These are phyloP conservation scores for Icerya purchasi DNA, from an alignment of 2,888 invertebrate species.

Conservation along the genomic window DNA sequence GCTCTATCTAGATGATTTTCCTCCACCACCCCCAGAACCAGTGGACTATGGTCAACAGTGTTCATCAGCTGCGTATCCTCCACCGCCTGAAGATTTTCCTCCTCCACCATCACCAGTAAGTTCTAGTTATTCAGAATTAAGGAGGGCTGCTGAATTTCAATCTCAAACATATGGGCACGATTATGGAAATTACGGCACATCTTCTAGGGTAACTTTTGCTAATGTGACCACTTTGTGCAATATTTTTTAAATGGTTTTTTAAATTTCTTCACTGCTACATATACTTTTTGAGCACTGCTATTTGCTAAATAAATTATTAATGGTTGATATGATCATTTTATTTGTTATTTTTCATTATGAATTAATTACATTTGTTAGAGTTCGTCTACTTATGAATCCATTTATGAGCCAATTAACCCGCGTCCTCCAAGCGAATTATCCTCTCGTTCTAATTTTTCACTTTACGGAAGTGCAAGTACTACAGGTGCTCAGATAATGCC, in stretches of 20 bases:
- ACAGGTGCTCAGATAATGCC: constrained; percentile 3
- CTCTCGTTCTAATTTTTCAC: constrained; percentile 39
- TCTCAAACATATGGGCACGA: constrained; percentile 28
- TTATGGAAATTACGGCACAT: constrained; percentile 40
- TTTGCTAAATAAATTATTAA: too few species aligned
- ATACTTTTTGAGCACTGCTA: too few species aligned
- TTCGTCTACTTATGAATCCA: constrained; percentile 59
- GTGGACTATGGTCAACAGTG: constrained; percentile 27
- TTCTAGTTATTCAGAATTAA: constrained; percentile 70
- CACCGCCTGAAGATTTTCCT: constrained; percentile 42
- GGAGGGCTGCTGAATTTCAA: constrained; percentile 48
- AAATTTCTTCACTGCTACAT: too few species aligned
- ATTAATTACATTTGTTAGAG: too few species aligned
- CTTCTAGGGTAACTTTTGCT: constrained; percentile 40
- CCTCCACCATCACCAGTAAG: constrained; percentile 78
- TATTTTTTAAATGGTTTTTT: too few species aligned
- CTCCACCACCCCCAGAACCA: constrained; percentile 36
- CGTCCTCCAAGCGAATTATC: constrained; percentile 48
- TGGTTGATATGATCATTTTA: too few species aligned
- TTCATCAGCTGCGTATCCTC: constrained; percentile 23
- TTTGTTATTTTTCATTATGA: too few species aligned
- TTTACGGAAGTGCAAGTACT: constrained; percentile 27
- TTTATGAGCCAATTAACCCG: constrained; percentile 83
- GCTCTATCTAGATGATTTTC: constrained; percentile 32
- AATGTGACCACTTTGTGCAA: too few species aligned